phyloP scores from a whole-genome alignment of 2,113 vertebrate genomes.

The Caranx melampygus region DNA sequence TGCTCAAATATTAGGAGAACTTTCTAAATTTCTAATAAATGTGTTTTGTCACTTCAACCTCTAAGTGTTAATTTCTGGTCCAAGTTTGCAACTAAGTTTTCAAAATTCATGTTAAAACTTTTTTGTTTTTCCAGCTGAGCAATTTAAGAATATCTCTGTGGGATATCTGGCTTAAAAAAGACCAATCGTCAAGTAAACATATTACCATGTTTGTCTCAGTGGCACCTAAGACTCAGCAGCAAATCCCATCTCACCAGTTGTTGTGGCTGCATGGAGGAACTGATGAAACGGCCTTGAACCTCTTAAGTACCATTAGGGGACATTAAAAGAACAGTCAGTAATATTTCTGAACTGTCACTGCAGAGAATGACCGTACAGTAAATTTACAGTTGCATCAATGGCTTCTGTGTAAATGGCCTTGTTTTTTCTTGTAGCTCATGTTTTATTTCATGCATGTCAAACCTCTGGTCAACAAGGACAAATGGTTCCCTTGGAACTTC shows the following conservation, averaged over 20 bases:
- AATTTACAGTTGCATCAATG: conserved; percentile 16
- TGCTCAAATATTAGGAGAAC: background rate
- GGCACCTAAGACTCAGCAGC: conserved; percentile 42
- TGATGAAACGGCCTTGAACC: conserved; percentile 52
- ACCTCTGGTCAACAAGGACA: background rate
- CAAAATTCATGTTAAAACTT: conserved; percentile 21
- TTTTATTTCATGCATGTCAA: conserved; percentile 17
- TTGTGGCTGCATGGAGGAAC: conserved; percentile 47
- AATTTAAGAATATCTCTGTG: conserved; percentile 25
- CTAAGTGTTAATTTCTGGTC: conserved; percentile 11
- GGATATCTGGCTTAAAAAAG: conserved; percentile 29
- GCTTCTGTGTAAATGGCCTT: background rate
- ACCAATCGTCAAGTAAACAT: conserved; percentile 57
- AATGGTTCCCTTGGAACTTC: background rate
- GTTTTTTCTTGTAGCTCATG: background rate
- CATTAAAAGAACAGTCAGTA: conserved; percentile 55
- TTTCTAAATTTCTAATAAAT: background rate
- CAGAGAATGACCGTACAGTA: conserved; percentile 42
- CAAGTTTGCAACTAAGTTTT: conserved; percentile 13
- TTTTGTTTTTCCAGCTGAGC: conserved; percentile 28
- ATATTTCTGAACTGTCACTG: conserved; percentile 44
- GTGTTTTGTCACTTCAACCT: background rate
- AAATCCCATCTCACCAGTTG: conserved; percentile 56
- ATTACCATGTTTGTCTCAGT: conserved; percentile 47
- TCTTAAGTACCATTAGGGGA: conserved; percentile 62